Evolutionary conservation across 2,888 invertebrate species (phyloP).

Genomic region (Zootermopsis nevadensis): DNA sequence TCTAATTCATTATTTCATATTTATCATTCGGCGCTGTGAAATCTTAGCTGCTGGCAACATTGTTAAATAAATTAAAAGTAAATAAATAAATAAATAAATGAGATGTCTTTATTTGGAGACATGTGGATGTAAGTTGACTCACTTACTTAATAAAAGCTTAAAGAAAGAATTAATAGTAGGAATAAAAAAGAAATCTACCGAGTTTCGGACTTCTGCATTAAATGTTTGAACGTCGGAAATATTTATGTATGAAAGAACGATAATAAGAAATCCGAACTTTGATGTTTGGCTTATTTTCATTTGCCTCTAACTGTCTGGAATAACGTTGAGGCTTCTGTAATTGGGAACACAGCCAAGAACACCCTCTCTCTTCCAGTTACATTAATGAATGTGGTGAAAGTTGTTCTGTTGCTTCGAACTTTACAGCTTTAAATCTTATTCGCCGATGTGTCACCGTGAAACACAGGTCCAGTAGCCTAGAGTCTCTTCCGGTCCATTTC

Average conservation of each 20-base stretch:
- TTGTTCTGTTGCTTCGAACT: background rate
- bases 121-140: no score
- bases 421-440: background rate
- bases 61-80: no score
- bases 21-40: no score
- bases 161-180: background rate
- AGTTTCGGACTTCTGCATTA: background rate
- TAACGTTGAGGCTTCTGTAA: background rate
- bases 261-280: background rate
- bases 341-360: constrained; percentile 4
- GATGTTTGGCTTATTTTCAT: background rate
- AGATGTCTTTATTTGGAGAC: no score
- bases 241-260: background rate
- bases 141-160: no score
- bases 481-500: no score
- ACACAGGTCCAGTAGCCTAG: no score
- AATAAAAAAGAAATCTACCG: background rate
- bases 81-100: no score
- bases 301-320: background rate
- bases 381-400: background rate
- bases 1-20: no score
- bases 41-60: no score
- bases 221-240: background rate
- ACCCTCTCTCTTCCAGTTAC: background rate
- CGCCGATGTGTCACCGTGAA: no score